Conservation (phyloP, 2,888 invertebrate genomes). For the Sepiola atlantica region DNA sequence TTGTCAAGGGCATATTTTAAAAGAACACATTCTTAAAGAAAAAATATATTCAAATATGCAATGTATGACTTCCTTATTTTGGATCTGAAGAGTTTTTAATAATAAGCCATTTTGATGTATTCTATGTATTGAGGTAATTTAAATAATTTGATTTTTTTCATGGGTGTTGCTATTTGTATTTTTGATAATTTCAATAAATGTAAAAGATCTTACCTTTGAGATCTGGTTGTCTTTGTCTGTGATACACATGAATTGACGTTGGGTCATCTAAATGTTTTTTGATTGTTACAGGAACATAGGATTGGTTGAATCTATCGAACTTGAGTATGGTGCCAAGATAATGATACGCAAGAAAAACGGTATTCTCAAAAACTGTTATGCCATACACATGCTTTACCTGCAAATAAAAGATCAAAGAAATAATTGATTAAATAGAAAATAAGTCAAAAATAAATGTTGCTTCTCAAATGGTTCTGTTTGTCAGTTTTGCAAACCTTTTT, state of each 20-base stretch:
- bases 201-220: constrained; percentile 74
- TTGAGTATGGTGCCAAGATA: constrained; percentile 80
- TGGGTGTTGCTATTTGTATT: too few relatives aligned
- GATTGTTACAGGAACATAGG: constrained; percentile 42
- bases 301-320: constrained; percentile 78
- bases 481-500: too few relatives aligned
- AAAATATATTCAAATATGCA: too few relatives aligned
- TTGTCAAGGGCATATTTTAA: too few relatives aligned
- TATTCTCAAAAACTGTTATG: constrained; percentile 84
- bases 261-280: constrained; percentile 51
- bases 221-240: constrained; percentile 85
- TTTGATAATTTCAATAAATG: background rate
- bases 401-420: constrained; percentile 50
- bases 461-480: background rate
- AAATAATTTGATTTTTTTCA: too few relatives aligned
- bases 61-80: too few relatives aligned
- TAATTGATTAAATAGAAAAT: background rate
- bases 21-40: too few relatives aligned
- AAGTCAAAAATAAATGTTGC: background rate
- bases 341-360: constrained; percentile 85
- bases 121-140: too few relatives aligned
- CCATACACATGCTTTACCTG: constrained; percentile 82
- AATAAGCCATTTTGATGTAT: too few relatives aligned
- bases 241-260: constrained; percentile 81
- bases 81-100: too few relatives aligned